Conservation (phyloP, 2,888 invertebrate genomes). For the Brassicogethes aeneus region DNA sequence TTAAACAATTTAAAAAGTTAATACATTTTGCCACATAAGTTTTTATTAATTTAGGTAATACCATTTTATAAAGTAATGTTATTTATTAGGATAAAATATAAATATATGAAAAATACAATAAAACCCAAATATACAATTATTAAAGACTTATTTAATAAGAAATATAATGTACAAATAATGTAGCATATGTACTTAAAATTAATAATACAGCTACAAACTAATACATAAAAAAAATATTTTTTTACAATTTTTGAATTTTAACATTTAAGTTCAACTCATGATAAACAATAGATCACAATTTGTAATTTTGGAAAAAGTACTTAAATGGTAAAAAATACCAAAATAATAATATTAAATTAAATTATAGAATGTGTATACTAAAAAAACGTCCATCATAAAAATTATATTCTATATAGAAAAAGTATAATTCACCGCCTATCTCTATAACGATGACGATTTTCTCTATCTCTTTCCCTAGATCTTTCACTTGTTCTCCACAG, state of each 20-base stretch:
- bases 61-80: no score
- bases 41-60: no score
- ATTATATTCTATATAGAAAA: not conserved
- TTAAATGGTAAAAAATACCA: not conserved
- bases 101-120: no score
- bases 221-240: slow-evolving; percentile 12
- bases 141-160: slow-evolving; percentile 21
- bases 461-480: slow-evolving; percentile 41
- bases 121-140: no score
- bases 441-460: slow-evolving; percentile 40
- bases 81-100: not conserved
- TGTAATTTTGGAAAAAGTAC: not conserved
- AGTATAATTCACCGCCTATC: slow-evolving; percentile 37
- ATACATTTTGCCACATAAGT: no score
- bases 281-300: not conserved
- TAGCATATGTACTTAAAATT: slow-evolving; percentile 14
- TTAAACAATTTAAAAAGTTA: no score
- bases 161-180: slow-evolving; percentile 24
- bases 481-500: slow-evolving; percentile 71
- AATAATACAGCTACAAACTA: slow-evolving; percentile 16
- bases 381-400: slow-evolving; percentile 1
- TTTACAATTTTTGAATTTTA: slow-evolving; percentile 12
- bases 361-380: no score
- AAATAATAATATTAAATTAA: not conserved
- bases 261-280: not conserved